Percentiles rank a stretch among this genome's conserved stretches.
Conservation (phyloP, 2,113 vertebrate genomes). For the Prolemur simus region DNA sequence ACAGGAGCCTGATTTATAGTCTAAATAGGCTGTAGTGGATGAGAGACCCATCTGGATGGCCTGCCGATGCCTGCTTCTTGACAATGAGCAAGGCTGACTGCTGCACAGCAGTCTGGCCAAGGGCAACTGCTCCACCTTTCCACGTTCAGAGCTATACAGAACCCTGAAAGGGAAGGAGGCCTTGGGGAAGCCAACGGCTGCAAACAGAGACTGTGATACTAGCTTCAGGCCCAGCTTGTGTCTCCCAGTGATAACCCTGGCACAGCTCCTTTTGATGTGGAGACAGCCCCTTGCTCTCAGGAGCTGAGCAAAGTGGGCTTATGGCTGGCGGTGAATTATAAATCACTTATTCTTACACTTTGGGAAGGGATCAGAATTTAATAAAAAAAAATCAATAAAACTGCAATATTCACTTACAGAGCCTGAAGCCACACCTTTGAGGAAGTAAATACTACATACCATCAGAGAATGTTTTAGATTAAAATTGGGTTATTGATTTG, state of each 20-base stretch:
- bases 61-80: not conserved
- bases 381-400: not conserved
- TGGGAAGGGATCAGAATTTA: slow-evolving; percentile 5
- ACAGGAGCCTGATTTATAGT: not conserved
- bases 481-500: not conserved
- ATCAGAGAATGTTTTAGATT: not conserved
- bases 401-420: not conserved
- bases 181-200: not conserved
- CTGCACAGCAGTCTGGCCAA: no score
- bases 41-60: not conserved
- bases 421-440: not conserved
- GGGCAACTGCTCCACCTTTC: not conserved
- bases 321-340: not conserved
- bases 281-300: not conserved
- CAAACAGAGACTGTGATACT: not conserved
- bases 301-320: not conserved
- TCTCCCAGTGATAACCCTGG: not conserved
- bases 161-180: not conserved
- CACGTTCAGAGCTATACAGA: not conserved
- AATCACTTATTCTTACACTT: not conserved
- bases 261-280: not conserved
- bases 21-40: not conserved
- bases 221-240: not conserved
- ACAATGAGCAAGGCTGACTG: not conserved
- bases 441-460: not conserved